These are phyloP conservation scores for Sebastes taczanowskii DNA, from an alignment of 2,797 vertebrate species.

Conservation along the genomic window DNA sequence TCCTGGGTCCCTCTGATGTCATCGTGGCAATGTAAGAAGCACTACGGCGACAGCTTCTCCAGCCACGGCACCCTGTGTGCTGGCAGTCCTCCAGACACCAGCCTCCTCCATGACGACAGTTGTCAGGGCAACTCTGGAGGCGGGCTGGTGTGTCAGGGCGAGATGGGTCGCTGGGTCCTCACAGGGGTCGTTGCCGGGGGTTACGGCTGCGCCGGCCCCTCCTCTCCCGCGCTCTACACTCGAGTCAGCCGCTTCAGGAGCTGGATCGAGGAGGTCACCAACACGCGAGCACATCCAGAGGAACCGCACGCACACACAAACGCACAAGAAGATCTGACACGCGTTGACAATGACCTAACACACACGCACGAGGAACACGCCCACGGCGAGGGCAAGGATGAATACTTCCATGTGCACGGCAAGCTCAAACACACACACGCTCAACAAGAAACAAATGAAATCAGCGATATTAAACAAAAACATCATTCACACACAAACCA, in stretches of 20 bases:
- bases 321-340: slow-evolving; percentile 10
- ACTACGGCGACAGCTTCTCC: slow-evolving; percentile 88
- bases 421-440: slow-evolving; percentile 25
- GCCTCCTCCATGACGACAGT: slow-evolving; percentile 84
- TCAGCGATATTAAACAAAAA: slow-evolving; percentile 38
- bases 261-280: slow-evolving; percentile 88
- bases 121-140: slow-evolving; percentile 93
- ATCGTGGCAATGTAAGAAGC: slow-evolving; percentile 86
- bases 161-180: slow-evolving; percentile 87
- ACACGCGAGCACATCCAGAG: background rate
- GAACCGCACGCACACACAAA: background rate
- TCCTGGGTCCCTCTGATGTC: slow-evolving; percentile 90
- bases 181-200: slow-evolving; percentile 89
- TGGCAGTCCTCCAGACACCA: slow-evolving; percentile 89
- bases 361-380: slow-evolving; percentile 1
- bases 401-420: slow-evolving; percentile 3
- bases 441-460: slow-evolving; percentile 40
- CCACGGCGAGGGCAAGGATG: background rate
- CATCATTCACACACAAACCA: slow-evolving; percentile 38
- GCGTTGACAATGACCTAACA: slow-evolving; percentile 24
- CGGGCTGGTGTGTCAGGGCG: slow-evolving; percentile 88
- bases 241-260: slow-evolving; percentile 88
- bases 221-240: slow-evolving; percentile 90
- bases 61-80: slow-evolving; percentile 91
- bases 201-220: slow-evolving; percentile 86